A percentile compares a stretch with the other conserved stretches of the same genome.
Conservation (phyloP, 2,113 vertebrate species). For the Ctenodactylus gundi region DNA sequence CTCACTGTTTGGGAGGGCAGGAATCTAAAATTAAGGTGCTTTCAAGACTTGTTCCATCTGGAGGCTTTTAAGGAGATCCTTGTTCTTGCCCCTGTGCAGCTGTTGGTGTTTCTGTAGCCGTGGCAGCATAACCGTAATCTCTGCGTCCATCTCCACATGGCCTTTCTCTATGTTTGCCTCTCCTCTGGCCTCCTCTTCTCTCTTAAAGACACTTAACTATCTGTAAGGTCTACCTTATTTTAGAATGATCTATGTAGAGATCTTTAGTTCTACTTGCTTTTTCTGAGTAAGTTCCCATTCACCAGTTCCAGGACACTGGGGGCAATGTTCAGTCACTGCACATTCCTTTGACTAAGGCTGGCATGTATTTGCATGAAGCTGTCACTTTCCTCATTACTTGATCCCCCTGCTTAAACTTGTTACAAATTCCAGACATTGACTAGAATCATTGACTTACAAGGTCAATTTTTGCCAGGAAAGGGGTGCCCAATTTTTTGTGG, state of each 20-base stretch:
- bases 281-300: background rate
- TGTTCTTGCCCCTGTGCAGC: background rate
- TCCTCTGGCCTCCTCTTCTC: background rate
- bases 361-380: background rate
- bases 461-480: constrained; percentile 4
- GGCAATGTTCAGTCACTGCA: background rate
- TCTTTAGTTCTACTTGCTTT: background rate
- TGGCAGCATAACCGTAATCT: background rate
- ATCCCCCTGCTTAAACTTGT: background rate
- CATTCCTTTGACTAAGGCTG: background rate
- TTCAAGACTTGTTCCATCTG: background rate
- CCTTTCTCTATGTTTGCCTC: background rate
- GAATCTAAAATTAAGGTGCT: background rate
- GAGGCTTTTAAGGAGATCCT: background rate
- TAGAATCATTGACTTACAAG: background rate
- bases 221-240: background rate
- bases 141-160: background rate
- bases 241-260: background rate
- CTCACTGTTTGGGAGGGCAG: background rate
- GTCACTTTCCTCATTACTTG: background rate
- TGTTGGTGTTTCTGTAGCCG: background rate
- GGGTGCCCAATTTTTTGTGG: background rate
- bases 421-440: background rate
- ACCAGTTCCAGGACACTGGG: background rate
- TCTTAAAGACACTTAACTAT: background rate